A percentile compares a stretch with the other conserved stretches of the same genome.
phyloP scores from a whole-genome alignment of 2,113 vertebrate genomes.

The Strix uralensis region DNA sequence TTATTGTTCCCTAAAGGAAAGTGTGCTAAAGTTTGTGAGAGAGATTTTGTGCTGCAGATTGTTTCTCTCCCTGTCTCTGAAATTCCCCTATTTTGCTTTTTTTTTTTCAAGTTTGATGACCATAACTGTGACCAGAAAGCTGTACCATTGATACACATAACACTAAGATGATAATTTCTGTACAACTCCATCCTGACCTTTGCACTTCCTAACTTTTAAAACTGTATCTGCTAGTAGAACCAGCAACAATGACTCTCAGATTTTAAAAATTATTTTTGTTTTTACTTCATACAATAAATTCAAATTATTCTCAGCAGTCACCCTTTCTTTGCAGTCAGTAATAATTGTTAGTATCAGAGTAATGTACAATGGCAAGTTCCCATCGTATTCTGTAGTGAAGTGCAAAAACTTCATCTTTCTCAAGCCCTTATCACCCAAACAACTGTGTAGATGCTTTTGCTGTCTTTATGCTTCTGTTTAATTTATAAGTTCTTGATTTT shows the following conservation, averaged over 20 bases:
- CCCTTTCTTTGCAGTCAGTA: not conserved
- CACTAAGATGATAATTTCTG: not conserved
- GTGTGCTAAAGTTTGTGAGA: not conserved
- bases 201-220: not conserved
- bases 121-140: not conserved
- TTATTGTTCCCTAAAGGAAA: not conserved
- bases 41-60: not conserved
- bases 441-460: not conserved
- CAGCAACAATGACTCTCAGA: not conserved
- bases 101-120: not conserved
- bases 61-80: not conserved
- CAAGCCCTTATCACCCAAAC: not conserved
- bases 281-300: not conserved
- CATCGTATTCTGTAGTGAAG: not conserved
- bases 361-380: rapidly evolving
- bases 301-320: not conserved
- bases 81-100: not conserved
- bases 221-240: not conserved
- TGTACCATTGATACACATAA: not conserved
- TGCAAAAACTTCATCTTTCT: not conserved
- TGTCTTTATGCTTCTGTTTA: not conserved
- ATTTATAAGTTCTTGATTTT: not conserved
- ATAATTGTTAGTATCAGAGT: not conserved
- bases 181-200: not conserved
- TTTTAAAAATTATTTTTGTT: not conserved